Percentiles rank a stretch among this genome's conserved stretches.
Conservation (phyloP, 2,888 invertebrate species). For the Drosophila neoperkinsi region DNA sequence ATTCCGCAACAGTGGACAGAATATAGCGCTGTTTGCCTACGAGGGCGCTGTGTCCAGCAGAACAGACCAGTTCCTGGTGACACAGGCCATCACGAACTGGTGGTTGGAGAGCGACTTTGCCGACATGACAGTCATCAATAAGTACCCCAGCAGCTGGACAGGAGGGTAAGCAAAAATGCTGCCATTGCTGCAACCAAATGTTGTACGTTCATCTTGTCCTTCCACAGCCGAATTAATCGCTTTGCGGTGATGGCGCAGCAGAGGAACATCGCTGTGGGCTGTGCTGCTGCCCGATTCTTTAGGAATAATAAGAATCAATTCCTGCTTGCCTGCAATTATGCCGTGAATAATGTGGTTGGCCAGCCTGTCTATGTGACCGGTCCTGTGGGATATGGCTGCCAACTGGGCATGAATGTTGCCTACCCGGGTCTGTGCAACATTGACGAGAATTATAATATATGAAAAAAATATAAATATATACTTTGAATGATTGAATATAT, state of each 20-base stretch:
- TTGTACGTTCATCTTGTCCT: neutral
- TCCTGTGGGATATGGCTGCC: conserved; percentile 38
- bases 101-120: conserved; percentile 53
- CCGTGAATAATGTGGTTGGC: conserved; percentile 42
- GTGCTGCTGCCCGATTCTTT: conserved; percentile 41
- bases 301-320: conserved; percentile 26
- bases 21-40: conserved; percentile 45
- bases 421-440: conserved; percentile 42
- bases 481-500: neutral
- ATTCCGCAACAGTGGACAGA: conserved; percentile 54
- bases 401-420: conserved; percentile 32
- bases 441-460: conserved; percentile 37
- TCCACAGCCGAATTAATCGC: conserved; percentile 40
- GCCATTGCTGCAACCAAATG: neutral
- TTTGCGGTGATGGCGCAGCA: conserved; percentile 60
- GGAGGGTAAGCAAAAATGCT: conserved; percentile 38
- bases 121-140: conserved; percentile 40
- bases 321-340: conserved; percentile 62
- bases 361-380: conserved; percentile 41
- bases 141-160: conserved; percentile 31
- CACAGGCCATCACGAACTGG: conserved; percentile 42
- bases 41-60: conserved; percentile 6
- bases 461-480: neutral
- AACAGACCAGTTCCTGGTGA: conserved; percentile 22
- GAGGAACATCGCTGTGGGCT: conserved; percentile 47